Conservation (phyloP, 2,797 vertebrate genomes). For the Platyrinchus mystaceus region DNA sequence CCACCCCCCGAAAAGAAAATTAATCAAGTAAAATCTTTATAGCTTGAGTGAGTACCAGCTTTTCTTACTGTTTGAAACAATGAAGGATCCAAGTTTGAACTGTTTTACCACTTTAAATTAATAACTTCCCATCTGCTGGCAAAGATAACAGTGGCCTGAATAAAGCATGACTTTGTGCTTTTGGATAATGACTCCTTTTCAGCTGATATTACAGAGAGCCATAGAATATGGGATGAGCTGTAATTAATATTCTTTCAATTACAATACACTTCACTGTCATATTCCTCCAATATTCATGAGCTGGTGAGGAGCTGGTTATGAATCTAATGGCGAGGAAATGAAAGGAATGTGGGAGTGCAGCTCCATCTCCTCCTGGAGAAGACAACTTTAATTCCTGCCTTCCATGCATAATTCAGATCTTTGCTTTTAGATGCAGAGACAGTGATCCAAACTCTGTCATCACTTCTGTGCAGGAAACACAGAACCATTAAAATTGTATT, state of each 20-base stretch:
- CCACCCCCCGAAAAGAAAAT: background rate
- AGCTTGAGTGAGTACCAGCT: conserved; percentile 33
- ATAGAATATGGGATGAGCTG: conserved; percentile 32
- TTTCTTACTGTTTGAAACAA: conserved; percentile 20
- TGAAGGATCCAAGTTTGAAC: conserved; percentile 22
- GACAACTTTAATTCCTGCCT: background rate
- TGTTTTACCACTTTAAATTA: conserved; percentile 43
- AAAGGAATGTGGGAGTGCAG: background rate
- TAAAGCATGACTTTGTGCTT: conserved; percentile 32
- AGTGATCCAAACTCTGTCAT: background rate
- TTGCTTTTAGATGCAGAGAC: background rate
- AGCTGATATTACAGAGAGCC: conserved; percentile 11
- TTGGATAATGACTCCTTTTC: conserved; percentile 35
- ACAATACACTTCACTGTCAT: conserved; percentile 44
- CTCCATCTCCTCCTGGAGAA: background rate
- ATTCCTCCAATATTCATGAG: conserved; percentile 52
- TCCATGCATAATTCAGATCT: background rate
- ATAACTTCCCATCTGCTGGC: conserved; percentile 46
- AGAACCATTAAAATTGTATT: background rate
- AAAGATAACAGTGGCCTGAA: conserved; percentile 44
- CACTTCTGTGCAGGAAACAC: background rate
- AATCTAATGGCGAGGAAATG: conserved; percentile 19
- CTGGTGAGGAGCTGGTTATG: background rate
- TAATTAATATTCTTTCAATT: conserved; percentile 67
- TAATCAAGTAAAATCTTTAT: background rate